phyloP scores from a whole-genome alignment of 1,140 invertebrate species.

The Procambarus virginalis region DNA sequence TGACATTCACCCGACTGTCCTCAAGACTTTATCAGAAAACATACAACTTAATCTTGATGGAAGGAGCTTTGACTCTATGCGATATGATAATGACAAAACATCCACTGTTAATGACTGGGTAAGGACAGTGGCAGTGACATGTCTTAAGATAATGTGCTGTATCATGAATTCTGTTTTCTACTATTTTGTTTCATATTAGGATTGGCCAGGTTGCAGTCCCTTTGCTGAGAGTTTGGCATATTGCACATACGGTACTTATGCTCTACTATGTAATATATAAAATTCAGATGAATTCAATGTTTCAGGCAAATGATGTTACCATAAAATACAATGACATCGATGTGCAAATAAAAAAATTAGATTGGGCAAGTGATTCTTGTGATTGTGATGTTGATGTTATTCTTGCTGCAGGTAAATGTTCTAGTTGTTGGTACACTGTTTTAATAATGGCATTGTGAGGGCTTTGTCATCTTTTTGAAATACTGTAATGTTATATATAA shows the following conservation, averaged over 20 bases:
- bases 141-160: too few relatives aligned
- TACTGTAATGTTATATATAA: not conserved
- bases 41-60: slow-evolving; percentile 2
- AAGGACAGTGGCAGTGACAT: not conserved
- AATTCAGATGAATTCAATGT: not conserved
- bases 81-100: not conserved
- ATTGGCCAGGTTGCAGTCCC: too few relatives aligned
- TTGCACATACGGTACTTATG: too few relatives aligned
- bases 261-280: too few relatives aligned
- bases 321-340: not conserved
- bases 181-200: too few relatives aligned
- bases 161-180: too few relatives aligned
- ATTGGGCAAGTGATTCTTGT: slow-evolving; percentile 15
- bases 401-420: slow-evolving; percentile 35
- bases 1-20: slow-evolving; percentile 22
- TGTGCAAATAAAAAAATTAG: slow-evolving; percentile 9
- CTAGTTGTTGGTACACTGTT: not conserved
- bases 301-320: not conserved
- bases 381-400: slow-evolving; percentile 20
- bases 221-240: too few relatives aligned
- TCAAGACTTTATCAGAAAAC: slow-evolving; percentile 42
- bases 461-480: too few relatives aligned
- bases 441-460: too few relatives aligned
- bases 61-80: not conserved
- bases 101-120: not conserved